Conservation (phyloP, 2,888 invertebrate species). For the Andricus quercusramuli region DNA sequence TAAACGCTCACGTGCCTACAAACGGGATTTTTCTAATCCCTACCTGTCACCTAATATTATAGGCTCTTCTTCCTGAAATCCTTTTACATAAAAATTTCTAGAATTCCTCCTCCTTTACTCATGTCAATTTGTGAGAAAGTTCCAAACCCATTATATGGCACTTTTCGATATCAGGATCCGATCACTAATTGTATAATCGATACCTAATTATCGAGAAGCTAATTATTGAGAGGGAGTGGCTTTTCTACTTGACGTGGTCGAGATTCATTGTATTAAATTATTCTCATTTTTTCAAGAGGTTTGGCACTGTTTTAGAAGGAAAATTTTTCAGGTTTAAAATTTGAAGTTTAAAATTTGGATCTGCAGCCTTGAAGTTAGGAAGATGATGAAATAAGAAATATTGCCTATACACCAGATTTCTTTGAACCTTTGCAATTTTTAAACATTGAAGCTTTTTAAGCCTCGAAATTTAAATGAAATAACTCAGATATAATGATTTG, state of each 20-base stretch:
- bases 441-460: no score
- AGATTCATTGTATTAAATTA: neutral
- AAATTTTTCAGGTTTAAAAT: neutral
- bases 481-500: no score
- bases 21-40: slow-evolving; percentile 12
- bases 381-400: neutral
- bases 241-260: neutral
- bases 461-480: no score
- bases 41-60: neutral
- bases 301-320: neutral
- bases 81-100: neutral
- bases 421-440: no score
- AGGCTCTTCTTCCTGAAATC: neutral
- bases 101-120: neutral
- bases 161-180: neutral
- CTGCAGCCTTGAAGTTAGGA: neutral
- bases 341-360: no score
- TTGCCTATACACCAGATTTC: no score
- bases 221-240: slow-evolving; percentile 4
- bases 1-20: slow-evolving; percentile 23
- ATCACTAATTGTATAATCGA: neutral
- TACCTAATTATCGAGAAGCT: neutral
- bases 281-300: neutral
- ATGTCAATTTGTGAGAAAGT: neutral
- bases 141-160: neutral